Base-by-base conservation (phyloP, 2,888 invertebrate species). In the Scrobipalpa atriplicella region DNA sequence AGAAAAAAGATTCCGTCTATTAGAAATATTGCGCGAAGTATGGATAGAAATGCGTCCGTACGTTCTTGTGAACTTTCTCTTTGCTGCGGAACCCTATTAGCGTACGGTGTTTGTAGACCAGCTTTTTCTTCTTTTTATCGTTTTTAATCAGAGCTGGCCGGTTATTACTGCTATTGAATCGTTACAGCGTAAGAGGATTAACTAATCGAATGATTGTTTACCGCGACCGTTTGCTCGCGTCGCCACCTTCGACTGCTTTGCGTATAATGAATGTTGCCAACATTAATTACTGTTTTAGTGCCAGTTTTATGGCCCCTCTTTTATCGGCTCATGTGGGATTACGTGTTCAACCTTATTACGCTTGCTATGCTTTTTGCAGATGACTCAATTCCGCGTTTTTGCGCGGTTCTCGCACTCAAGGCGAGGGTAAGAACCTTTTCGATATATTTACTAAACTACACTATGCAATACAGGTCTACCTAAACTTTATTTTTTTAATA, bases 211-310 rank as follows among this genome's bases (percentile, higher is more conserved):
- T 87, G 82, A 89, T 88, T 89, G 88, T 88, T 86, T 85, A 85
- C 75, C 73, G 70, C 72, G 71, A 70, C 66, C 82, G 82, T 82
- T 84, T 76, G 81, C 82, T 84, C 78, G 77, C 77, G 77, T 82
- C 76, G 78, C 78, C 79, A 79, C 78, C 81, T 81, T 75, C 81
- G 79, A 78, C 80, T 80, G 78, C 81, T 79, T 80, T 80, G 83
- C 84, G 85, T 85, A 83, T 87, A 89, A 89, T 86, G 85, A 86
- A 86, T 80, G 84, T 81, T 79, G 78, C 81, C 80, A 80, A 86
- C 89, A 87, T 89, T 91, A 89, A 91, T 91, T 91, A 90, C 85
- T 77, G 78, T 81, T 89, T 89, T 85, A 89, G 81, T 89, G 75
- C 87, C 75, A 80, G 72, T 85, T 91, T 92, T 89, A 91, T 84